Conservation (phyloP, 2,888 invertebrate species). For the Adelognathus sp. region DNA sequence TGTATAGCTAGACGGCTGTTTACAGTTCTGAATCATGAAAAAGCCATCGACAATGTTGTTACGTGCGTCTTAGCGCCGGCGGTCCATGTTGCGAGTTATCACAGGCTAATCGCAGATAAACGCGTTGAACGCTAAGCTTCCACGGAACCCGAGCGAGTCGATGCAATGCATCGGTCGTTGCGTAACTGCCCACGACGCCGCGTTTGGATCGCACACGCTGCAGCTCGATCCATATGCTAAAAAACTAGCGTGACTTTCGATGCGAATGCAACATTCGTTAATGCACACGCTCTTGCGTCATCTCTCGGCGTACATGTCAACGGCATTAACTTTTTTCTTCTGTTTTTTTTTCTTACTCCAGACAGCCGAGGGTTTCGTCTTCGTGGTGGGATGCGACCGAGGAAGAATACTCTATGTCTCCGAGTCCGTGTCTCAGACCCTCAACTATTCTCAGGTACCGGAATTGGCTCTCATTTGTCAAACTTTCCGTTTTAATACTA, state of each 20-base stretch:
- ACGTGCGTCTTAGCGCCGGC: neutral
- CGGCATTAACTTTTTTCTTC: neutral
- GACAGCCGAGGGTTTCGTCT: slow-evolving; percentile 94
- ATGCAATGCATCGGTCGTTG: slow-evolving; percentile 19
- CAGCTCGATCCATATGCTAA: slow-evolving; percentile 8
- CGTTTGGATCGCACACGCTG: neutral
- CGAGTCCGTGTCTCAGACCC: slow-evolving; percentile 91
- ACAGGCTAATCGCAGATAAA: slow-evolving; percentile 31
- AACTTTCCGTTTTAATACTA: no score
- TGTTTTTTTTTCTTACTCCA: slow-evolving; percentile 76
- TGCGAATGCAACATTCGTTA: slow-evolving; percentile 65
- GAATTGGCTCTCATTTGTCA: neutral
- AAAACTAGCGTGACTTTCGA: slow-evolving; percentile 25
- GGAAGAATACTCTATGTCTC: slow-evolving; percentile 95
- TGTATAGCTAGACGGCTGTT: no score
- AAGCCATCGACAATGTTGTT: neutral
- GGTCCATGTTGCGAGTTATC: neutral
- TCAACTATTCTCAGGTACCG: slow-evolving; percentile 91
- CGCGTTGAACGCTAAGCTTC: neutral
- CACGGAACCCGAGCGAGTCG: neutral
- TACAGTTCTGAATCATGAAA: no score
- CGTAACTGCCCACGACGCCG: slow-evolving; percentile 2
- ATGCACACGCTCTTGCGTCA: slow-evolving; percentile 46
- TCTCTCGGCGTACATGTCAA: slow-evolving; percentile 9
- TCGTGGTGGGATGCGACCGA: slow-evolving; percentile 96